A percentile compares a stretch with the other conserved stretches of the same genome.
Conservation (phyloP, 2,797 vertebrate genomes). For the Dermochelys coriacea region DNA sequence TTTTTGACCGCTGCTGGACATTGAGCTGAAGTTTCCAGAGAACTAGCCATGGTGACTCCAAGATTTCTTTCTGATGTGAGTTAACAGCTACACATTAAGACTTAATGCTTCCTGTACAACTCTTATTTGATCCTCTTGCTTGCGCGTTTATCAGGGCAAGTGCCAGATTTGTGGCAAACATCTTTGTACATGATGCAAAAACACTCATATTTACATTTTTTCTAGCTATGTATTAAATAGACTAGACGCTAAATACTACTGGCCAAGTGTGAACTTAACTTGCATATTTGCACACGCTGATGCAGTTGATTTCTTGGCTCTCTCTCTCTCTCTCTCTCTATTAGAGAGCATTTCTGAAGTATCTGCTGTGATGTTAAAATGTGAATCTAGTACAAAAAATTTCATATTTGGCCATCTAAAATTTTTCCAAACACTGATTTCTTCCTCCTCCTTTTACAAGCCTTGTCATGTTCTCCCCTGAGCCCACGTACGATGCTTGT, state of each 20-base stretch:
- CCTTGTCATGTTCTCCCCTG: not conserved
- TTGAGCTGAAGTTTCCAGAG: not conserved
- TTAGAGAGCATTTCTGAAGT: not conserved
- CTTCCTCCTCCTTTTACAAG: not conserved
- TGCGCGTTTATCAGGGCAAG: not conserved
- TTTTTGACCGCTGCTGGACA: not conserved
- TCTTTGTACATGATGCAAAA: not conserved
- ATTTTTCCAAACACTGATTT: not conserved
- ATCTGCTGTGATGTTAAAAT: not conserved
- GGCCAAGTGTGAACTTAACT: not conserved
- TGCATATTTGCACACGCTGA: accelerated
- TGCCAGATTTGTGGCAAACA: not conserved
- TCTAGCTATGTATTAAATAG: not conserved
- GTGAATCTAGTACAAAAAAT: not conserved
- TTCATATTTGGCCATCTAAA: not conserved
- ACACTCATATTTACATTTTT: not conserved
- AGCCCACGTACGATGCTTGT: constrained; percentile 1
- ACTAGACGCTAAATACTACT: not conserved
- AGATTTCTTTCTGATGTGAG: too few relatives aligned
- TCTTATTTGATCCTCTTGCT: not conserved
- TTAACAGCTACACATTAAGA: not conserved
- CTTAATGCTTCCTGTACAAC: not conserved
- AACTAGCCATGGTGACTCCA: not conserved
- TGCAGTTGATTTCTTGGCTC: not conserved
- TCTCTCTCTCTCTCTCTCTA: not conserved